A percentile compares a stretch with the other conserved stretches of the same genome.
These are phyloP conservation scores for Lottia gigantea DNA, from an alignment of 2,888 invertebrate species.

Conservation along the genomic window DNA sequence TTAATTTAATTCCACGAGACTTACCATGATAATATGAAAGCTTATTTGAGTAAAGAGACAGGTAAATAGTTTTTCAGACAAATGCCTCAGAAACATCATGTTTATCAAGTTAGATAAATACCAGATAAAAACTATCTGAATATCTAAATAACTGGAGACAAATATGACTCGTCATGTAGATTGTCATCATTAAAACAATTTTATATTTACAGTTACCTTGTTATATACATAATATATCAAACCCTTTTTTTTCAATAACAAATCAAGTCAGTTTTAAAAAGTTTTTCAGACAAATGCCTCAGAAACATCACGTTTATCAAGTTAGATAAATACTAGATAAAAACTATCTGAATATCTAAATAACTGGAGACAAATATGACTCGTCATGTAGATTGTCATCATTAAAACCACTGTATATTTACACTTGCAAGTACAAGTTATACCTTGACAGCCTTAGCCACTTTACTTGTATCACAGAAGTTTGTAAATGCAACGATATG, in stretches of 20 bases:
- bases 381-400: conserved; percentile 1
- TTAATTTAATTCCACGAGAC: no score
- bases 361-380: not conserved
- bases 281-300: conserved; percentile 10
- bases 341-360: not conserved
- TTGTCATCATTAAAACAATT: not conserved
- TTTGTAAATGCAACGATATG: no score
- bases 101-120: not conserved
- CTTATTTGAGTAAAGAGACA: no score
- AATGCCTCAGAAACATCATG: conserved; percentile 3
- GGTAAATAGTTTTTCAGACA: not conserved
- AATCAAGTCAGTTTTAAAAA: no score
- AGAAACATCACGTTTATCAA: not conserved
- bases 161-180: conserved; percentile 9
- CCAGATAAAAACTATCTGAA: not conserved
- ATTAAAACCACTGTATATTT: not conserved
- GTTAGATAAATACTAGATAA: not conserved
- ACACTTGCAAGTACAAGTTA: no score
- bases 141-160: not conserved
- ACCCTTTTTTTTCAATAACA: no score
- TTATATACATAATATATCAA: no score
- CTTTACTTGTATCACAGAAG: no score
- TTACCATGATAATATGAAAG: no score
- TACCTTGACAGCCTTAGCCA: no score
- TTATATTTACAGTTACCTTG: not conserved